Evolutionary conservation across 2,888 invertebrate genomes (phyloP).

Genomic region (Steinernema hermaphroditum): DNA sequence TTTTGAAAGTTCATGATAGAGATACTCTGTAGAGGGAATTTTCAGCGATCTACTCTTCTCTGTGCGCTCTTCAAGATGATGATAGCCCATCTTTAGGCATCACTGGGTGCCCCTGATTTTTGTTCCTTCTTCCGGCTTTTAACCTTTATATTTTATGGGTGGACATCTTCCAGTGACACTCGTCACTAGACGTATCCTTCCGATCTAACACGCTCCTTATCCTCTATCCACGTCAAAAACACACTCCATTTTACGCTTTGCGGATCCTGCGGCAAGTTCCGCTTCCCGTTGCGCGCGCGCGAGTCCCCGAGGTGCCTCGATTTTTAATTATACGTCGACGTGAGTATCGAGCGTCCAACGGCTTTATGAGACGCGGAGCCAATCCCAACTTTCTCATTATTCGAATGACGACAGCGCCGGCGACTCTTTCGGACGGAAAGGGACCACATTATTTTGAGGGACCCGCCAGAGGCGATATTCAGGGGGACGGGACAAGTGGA

Average conservation of each 20-base stretch:
- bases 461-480: neutral
- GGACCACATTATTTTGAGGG: neutral
- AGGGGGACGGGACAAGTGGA: too few species aligned
- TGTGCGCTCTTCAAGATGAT: too few species aligned
- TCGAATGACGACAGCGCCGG: neutral
- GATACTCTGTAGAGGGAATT: too few species aligned
- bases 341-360: neutral
- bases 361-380: neutral
- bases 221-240: neutral
- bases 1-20: too few species aligned
- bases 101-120: too few species aligned
- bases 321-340: constrained; percentile 10
- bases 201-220: neutral
- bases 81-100: too few species aligned
- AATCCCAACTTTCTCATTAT: neutral
- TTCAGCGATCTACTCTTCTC: too few species aligned
- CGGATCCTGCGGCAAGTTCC: neutral
- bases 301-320: neutral
- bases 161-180: too few species aligned
- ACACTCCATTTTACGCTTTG: neutral
- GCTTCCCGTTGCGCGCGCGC: neutral
- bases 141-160: too few species aligned
- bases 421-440: neutral
- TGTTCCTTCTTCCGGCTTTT: too few species aligned
- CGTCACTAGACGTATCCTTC: too few species aligned